Base-by-base conservation (phyloP, 2,888 invertebrate genomes). In the Drosophila demipolita region DNA sequence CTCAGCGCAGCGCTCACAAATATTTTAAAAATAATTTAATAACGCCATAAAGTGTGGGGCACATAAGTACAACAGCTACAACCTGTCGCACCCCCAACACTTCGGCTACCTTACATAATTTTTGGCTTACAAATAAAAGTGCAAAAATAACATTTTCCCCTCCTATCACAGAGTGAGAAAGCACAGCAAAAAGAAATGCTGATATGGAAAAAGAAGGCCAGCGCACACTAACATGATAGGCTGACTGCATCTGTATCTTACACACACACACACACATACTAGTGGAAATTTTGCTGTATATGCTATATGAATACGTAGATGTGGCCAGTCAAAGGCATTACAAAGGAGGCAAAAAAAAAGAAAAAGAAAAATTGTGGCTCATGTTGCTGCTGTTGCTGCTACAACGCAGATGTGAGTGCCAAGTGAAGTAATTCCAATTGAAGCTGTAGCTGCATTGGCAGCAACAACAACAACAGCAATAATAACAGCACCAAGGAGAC, bases 351-450 rank as follows among this genome's bases (percentile, higher is more conserved):
- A 62, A 67, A 64, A 64, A 62, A 67, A 64, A 66, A 36, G 26
- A 17, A 7, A 23, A 38, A 49, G 23, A 49, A 49, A 49, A n/a
- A 38, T 12, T 17, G 64, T 73, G 63, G 75, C 67, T 83, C 82
- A 73, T 73, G 75, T 71, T 72, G 69, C 63, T 73, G 78, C 66
- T 72, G 67, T 53, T 80, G 55, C 55, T 57, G 69, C 70, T 80
- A 59, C 79, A 82, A 63, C 69, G 71, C 73, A 83, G 81, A 83
- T 74, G 86, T 76, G 88, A 86, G 87, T 87, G 87, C 82, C 80
- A 87, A 87, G 85, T 90, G 89, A 90, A 89, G 87, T 87, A 89
- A 87, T 89, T 87, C 87, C 82, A 77, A 90, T 88, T 90, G 89
- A 87, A 82, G 85, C 83, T 70, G 66, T 55, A 66, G 75, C 64